Evolutionary conservation across 2,113 vertebrate genomes (phyloP).

Genomic region (Perccottus glenii): DNA sequence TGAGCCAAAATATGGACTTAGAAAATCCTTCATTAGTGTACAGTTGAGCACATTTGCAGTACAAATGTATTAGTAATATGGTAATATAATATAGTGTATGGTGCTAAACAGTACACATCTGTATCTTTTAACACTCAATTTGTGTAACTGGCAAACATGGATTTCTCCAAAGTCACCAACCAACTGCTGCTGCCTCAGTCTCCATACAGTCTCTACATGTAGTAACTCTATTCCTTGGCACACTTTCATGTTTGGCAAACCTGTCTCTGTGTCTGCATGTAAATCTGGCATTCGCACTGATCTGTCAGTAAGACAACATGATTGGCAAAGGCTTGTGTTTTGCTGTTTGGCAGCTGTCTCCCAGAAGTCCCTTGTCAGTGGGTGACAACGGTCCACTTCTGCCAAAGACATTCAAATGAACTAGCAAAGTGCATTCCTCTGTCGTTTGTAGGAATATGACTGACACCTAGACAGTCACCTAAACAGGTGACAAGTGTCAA

Average conservation of each 20-base stretch:
- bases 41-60: not conserved
- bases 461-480: not conserved
- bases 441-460: constrained; percentile 8
- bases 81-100: too few species aligned
- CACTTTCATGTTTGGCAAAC: constrained; percentile 54
- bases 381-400: constrained; percentile 36
- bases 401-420: constrained; percentile 31
- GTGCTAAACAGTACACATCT: too few species aligned
- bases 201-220: constrained; percentile 13
- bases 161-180: constrained; percentile 8
- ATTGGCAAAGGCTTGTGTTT: constrained; percentile 55
- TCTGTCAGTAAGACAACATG: constrained; percentile 65
- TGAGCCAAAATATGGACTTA: too few species aligned
- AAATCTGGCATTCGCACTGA: constrained; percentile 57
- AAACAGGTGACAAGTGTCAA: not conserved
- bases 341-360: constrained; percentile 55
- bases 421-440: not conserved
- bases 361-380: constrained; percentile 48
- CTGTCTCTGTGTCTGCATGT: constrained; percentile 54
- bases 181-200: constrained; percentile 17
- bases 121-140: too few species aligned
- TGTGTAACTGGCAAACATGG: too few species aligned
- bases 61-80: not conserved
- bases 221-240: constrained; percentile 46
- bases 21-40: not conserved